Base-by-base conservation (phyloP, 2,797 vertebrate genomes). In the Melanogrammus aeglefinus region DNA sequence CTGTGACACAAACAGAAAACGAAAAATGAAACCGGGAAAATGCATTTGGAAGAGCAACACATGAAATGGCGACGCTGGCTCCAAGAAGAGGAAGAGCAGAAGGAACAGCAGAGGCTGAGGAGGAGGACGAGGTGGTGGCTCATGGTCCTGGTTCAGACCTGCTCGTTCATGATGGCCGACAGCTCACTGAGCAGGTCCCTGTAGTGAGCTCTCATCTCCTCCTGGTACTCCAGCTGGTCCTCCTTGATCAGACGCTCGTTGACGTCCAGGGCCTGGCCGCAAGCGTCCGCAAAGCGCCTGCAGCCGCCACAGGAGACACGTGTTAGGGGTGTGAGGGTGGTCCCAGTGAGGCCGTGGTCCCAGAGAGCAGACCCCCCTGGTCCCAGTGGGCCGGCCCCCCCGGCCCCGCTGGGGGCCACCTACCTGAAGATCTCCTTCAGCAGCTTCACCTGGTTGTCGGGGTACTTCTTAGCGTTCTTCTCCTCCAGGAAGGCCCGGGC, bases 341-440 rank as follows among this genome's bases (percentile, higher is more conserved):
- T 9, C 35, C 35, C 35, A 36, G 35, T 36, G 35, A 36, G 35
- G 4, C 35, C 35, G 6, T 36, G 35, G 35, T 36, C 35, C 35
- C 6, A 35, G 35, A 4, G 35, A 35, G 35, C 35, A n/a, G n/a
- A n/a, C n/a, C n/a, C n/a, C 2, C 35, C 35, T 35, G 35, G 35
- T 35, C 35, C 35, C 3, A 35, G 35, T 6, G 2, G 4, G 35
- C 35, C 35, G 35, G 31, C 31, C 31, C 35, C 5, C 35, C 6
- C 3, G 35, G 35, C 6, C 35, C 35, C 38, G 9, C 38, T 9
- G 38, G 6, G 38, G 9, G 10, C 41, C 41, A 12, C 80, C 38
- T 94, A 99, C 98, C 98, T 98, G 94, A 99, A 99, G 85, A 99
- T 99, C 90, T 98, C 97, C 88, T 99, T 99, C 57, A 99, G 88